Percentiles rank a stretch among this genome's conserved stretches.
phyloP scores from a whole-genome alignment of 2,113 vertebrate species.

The Saguinus imperator region DNA sequence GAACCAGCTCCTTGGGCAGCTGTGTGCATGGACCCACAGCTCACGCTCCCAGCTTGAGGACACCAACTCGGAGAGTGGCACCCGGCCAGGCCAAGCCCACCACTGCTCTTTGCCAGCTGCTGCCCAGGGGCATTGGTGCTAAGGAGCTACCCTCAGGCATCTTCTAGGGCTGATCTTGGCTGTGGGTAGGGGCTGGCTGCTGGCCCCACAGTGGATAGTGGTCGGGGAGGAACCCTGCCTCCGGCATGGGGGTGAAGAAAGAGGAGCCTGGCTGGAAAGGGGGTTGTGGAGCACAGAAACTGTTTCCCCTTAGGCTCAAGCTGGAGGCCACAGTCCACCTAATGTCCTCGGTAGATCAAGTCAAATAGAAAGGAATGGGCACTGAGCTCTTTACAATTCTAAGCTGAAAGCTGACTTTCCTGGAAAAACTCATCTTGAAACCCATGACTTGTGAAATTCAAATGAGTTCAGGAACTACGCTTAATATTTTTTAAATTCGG shows the following conservation, averaged over 20 bases:
- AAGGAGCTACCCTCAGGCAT: background rate
- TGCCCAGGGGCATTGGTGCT: background rate
- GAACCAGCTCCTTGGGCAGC: background rate
- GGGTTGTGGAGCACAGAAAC: background rate
- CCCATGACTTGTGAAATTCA: background rate
- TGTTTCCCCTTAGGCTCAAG: background rate
- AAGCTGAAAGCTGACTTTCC: background rate
- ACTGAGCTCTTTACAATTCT: background rate
- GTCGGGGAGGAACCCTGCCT: background rate
- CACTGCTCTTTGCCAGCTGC: background rate
- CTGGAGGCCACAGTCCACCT: background rate
- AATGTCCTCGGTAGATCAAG: background rate
- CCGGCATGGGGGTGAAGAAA: background rate
- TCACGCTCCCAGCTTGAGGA: background rate
- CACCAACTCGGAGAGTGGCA: too few species aligned
- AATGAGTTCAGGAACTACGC: background rate
- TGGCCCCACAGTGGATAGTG: background rate
- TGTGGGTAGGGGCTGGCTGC: background rate
- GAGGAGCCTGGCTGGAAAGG: background rate
- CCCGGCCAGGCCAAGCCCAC: background rate
- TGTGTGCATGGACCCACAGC: rapidly evolving
- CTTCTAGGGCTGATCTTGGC: background rate
- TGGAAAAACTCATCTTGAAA: background rate
- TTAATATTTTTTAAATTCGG: background rate
- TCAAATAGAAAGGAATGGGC: background rate